phyloP scores from a whole-genome alignment of 2,113 vertebrate species.

The Corythornis vintsioides region DNA sequence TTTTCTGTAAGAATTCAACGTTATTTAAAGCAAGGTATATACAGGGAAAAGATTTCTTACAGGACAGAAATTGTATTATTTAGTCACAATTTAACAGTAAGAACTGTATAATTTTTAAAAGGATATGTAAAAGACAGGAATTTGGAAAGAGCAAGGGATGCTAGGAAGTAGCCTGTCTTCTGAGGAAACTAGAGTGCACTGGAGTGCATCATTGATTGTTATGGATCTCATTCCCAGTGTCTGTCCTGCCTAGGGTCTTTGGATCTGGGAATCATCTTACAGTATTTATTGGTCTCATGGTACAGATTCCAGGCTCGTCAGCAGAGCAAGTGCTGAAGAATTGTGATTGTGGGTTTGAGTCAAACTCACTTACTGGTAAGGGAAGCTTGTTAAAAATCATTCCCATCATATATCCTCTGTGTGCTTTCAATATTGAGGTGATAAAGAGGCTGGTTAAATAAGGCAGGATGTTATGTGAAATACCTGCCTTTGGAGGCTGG shows the following conservation, averaged over 20 bases:
- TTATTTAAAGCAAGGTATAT: background rate
- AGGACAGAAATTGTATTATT: background rate
- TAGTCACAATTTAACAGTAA: background rate
- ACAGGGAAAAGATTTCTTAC: background rate
- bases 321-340: background rate
- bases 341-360: background rate
- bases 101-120: background rate
- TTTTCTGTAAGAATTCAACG: background rate
- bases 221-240: background rate
- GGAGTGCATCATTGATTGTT: background rate
- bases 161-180: background rate
- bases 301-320: background rate
- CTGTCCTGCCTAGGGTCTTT: background rate
- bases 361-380: background rate
- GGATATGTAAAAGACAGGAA: background rate
- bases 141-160: background rate
- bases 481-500: background rate
- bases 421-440: slow-evolving; percentile 5
- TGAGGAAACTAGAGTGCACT: background rate
- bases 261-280: background rate
- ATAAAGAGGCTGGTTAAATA: background rate
- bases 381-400: background rate
- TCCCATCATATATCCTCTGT: background rate
- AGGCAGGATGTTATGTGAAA: background rate
- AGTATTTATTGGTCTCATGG: background rate